Base-by-base conservation (phyloP, 2,797 vertebrate species). In the Squalus acanthias region DNA sequence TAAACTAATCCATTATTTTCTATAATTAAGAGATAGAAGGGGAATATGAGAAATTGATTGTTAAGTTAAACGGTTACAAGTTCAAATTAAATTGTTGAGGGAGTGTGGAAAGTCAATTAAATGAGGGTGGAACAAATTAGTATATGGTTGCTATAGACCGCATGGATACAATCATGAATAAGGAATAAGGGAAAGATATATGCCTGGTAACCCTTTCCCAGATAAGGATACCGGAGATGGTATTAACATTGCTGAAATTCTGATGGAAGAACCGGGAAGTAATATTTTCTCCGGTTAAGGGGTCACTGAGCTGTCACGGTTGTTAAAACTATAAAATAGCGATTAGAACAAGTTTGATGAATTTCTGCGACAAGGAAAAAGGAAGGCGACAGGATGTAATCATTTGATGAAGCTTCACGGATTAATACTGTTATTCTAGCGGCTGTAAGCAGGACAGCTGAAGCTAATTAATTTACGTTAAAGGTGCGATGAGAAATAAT, bases 41-140 rank as follows among this genome's bases (percentile, higher is more conserved):
- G 91, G 20, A 93, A 93, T 67, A 93, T 92, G 89, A 92, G 63
- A 92, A n/a, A 92, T 92, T 33, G 26, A 91, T 65, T 67, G 63
- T 93, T 39, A 63, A 91, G 26, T 63, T 91, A 60, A 89, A 33
- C 6, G 9, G 29, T 39, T 93, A 67, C 88, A 20, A 91, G 26
- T 6, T n/a, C 57, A 63, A 91, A 65, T 91, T 63, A 91, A 91
- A 33, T 91, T 91, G 60, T 91, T 63, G 26, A 93, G 6, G 22
- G 33, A 39, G 17, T 67, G 17, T 39, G 46, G 63, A 67, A 93
- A 93, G 63, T 93, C 63, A 93, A 3, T 67, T 67, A 10, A 89
- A 33, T 4, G 65, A 93, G 67, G 91, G 91, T 67, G 91, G 91
- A 46, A 93, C 33, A 67, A 93, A 93, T 67, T 67, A 93, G n/a